Evolutionary conservation across 2,797 vertebrate genomes (phyloP), one percentile per base, ranked within the genome.

Genomic region (Corythornis leucogaster): DNA sequence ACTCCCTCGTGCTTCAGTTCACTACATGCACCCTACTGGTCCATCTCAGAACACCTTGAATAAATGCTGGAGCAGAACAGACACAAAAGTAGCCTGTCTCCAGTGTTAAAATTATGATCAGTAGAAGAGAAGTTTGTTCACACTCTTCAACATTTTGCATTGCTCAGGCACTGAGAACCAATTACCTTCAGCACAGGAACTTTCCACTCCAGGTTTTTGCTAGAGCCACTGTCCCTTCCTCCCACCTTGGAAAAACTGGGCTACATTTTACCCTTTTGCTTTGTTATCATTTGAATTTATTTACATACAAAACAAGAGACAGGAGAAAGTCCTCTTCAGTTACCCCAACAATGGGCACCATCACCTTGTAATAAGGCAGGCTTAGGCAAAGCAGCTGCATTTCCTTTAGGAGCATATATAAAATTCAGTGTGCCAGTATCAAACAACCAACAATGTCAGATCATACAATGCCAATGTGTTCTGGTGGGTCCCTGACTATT

Each of bases 381-480:
- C 96, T 95, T 84, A 94, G 94, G 89, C 77, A 95, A 96, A 84
- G 89, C 90, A 93, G 85, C 67, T 95, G 91, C 62, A 85, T 70
- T 96, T 89, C 80, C 75, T 94, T 87, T 75, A 80, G 94, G 74
- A 93, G 91, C 63, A 64, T 40, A 64, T 87, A 97, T 83, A 96
- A 97, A 96, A 96, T 80, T 92, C 96, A 87, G 93, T 71, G 94
- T 91, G 73, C 75, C 21, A 8, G 59, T 91, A 95, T 68, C 89
- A 94, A 94, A 95, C 79, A 94, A 69, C 94, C 58, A 92, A 94
- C 84, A 95, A 83, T 63, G 67, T 76, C 83, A 94, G 82, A 94
- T 95, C 89, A 91, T 88, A 97, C 86, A 94, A 90, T 83, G 71
- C 68, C 93, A 92, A 71, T 70, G 76, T 19, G 74, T 93, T 95